Evolutionary conservation across 2,888 invertebrate species (phyloP).

Genomic region (Caenorhabditis zanzibari): DNA sequence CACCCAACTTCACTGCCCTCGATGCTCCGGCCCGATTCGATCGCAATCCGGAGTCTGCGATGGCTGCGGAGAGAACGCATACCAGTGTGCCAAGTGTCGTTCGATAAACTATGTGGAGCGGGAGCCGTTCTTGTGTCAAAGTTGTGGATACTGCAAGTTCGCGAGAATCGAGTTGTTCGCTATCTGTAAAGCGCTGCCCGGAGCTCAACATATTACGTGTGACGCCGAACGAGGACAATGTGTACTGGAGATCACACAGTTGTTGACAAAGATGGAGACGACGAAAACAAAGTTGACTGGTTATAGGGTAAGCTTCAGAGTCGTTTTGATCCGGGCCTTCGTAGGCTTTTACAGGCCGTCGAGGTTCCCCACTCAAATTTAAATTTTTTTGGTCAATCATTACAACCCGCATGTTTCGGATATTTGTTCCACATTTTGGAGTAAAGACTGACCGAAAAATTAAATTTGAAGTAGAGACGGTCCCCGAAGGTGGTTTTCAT

Average conservation of each 20-base stretch:
- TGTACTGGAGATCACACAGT: constrained; percentile 89
- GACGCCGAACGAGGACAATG: constrained; percentile 90
- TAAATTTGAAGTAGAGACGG: too few relatives aligned
- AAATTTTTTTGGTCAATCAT: too few relatives aligned
- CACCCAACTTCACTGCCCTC: constrained; percentile 84
- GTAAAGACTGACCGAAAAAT: too few relatives aligned
- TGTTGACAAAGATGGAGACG: constrained; percentile 95
- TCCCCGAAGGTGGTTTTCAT: too few relatives aligned
- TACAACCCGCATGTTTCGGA: too few relatives aligned
- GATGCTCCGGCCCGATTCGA: constrained; percentile 95
- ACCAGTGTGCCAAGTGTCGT: constrained; percentile 98
- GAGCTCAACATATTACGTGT: constrained; percentile 95
- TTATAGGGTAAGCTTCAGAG: constrained; percentile 84
- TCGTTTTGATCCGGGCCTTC: too few relatives aligned
- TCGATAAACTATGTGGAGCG: constrained; percentile 99
- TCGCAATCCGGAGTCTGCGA: constrained; percentile 98
- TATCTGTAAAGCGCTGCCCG: constrained; percentile 93
- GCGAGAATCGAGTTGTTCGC: constrained; percentile 98
- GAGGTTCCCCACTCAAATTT: too few relatives aligned
- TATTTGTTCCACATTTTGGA: too few relatives aligned
- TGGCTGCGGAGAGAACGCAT: constrained; percentile 98
- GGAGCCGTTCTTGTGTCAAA: constrained; percentile 98
- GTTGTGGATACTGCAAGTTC: constrained; percentile 99
- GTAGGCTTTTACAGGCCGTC: too few relatives aligned
- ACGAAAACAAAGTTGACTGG: constrained; percentile 93